phyloP scores from a whole-genome alignment of 2,888 invertebrate species.

The Acleris holmiana region DNA sequence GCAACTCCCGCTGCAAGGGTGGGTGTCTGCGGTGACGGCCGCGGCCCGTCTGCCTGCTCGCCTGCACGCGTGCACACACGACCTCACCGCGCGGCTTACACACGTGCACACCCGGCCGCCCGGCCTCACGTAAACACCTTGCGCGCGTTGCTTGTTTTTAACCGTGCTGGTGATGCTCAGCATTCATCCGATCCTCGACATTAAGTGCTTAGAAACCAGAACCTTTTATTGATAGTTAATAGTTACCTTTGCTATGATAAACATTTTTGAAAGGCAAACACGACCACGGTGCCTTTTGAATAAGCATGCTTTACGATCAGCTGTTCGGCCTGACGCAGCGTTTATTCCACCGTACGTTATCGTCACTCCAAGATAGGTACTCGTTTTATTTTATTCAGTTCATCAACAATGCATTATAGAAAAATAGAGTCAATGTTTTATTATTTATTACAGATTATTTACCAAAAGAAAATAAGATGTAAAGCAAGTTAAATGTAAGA shows the following conservation, averaged over 20 bases:
- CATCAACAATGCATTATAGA: too few relatives aligned
- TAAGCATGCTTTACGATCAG: slow-evolving; percentile 36
- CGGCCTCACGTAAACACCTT: slow-evolving; percentile 42
- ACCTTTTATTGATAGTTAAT: slow-evolving; percentile 15
- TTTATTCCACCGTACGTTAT: slow-evolving; percentile 15
- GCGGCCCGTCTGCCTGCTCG: slow-evolving; percentile 53
- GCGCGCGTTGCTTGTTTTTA: slow-evolving; percentile 43
- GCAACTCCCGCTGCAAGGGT: slow-evolving; percentile 83
- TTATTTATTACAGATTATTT: too few relatives aligned
- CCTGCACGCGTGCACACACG: slow-evolving; percentile 48
- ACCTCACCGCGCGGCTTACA: slow-evolving; percentile 35
- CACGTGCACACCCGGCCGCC: slow-evolving; percentile 13
- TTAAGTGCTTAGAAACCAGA: slow-evolving; percentile 19
- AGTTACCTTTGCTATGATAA: slow-evolving; percentile 16
- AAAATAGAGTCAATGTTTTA: too few relatives aligned
- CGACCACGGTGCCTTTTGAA: slow-evolving; percentile 27
- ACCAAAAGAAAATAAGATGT: too few relatives aligned
- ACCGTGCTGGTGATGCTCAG: slow-evolving; percentile 34
- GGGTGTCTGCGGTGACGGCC: slow-evolving; percentile 65
- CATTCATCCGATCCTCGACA: slow-evolving; percentile 16
- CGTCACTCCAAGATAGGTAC: not conserved
- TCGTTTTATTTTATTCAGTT: too few relatives aligned
- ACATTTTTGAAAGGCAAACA: slow-evolving; percentile 15
- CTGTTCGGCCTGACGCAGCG: slow-evolving; percentile 34
- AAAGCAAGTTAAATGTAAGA: too few relatives aligned